phyloP scores from a whole-genome alignment of 2,113 vertebrate species.

The Pipa parva region DNA sequence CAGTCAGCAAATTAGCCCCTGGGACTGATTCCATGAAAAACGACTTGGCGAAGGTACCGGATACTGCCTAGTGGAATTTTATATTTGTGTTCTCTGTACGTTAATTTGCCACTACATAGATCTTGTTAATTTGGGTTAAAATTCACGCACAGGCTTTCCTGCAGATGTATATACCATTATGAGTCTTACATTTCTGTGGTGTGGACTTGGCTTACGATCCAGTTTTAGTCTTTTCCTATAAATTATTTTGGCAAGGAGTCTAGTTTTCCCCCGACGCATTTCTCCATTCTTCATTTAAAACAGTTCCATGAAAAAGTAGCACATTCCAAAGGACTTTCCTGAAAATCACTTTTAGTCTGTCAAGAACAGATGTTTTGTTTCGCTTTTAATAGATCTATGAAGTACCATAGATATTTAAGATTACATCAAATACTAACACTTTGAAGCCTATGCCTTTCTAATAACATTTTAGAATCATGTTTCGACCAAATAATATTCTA shows the following conservation, averaged over 20 bases:
- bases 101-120: constrained; percentile 21
- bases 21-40: background rate
- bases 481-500: too few species aligned
- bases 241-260: constrained; percentile 3
- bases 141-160: background rate
- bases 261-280: background rate
- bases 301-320: background rate
- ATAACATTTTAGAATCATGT: too few species aligned
- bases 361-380: background rate
- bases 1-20: constrained; percentile 21
- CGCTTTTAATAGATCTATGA: background rate
- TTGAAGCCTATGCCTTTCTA: too few species aligned
- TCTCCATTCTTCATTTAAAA: constrained; percentile 3
- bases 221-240: constrained; percentile 18
- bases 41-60: background rate
- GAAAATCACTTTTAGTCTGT: background rate
- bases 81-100: constrained; percentile 3
- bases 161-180: constrained; percentile 16
- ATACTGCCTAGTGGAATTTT: constrained; percentile 10
- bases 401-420: background rate
- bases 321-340: background rate
- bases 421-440: too few species aligned
- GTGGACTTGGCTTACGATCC: background rate
- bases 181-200: constrained; percentile 13
- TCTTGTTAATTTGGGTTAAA: background rate